A percentile compares a stretch with the other conserved stretches of the same genome.
Conservation (phyloP, 1,140 invertebrate species). For the Tetraneura akinire region DNA sequence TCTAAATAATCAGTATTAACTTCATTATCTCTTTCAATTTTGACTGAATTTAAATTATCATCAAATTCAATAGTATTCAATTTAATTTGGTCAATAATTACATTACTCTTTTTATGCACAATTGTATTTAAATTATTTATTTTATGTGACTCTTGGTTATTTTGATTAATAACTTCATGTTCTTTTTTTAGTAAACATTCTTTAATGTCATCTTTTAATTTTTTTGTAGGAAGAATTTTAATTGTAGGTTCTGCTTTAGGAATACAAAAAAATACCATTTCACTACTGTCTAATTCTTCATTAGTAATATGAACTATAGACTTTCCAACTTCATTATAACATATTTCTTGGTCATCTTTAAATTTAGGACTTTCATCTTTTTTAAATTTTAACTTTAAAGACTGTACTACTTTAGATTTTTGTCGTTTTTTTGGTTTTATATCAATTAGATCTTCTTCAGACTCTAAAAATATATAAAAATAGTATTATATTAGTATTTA, state of each 20-base stretch:
- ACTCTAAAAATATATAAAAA: slow-evolving; percentile 21
- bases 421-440: slow-evolving; percentile 36
- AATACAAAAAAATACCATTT: slow-evolving; percentile 47
- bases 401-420: slow-evolving; percentile 46
- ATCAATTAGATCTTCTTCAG: slow-evolving; percentile 46
- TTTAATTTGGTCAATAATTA: too few relatives aligned
- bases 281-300: slow-evolving; percentile 36
- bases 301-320: slow-evolving; percentile 46
- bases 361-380: slow-evolving; percentile 34
- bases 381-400: slow-evolving; percentile 45
- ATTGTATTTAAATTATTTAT: background rate
- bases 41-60: too few relatives aligned
- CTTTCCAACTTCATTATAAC: slow-evolving; percentile 16
- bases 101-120: background rate
- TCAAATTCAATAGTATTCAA: too few relatives aligned
- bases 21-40: too few relatives aligned
- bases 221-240: slow-evolving; percentile 18
- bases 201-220: slow-evolving; percentile 27
- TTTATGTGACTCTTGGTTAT: background rate
- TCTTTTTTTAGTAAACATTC: background rate
- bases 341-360: slow-evolving; percentile 35
- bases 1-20: background rate
- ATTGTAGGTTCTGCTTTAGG: slow-evolving; percentile 35
- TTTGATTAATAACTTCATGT: background rate
- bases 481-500: too few relatives aligned